Percentiles rank a stretch among this genome's conserved stretches.
Evolutionary conservation across 2,888 invertebrate genomes (phyloP).

Genomic region (Cheilosia soror): DNA sequence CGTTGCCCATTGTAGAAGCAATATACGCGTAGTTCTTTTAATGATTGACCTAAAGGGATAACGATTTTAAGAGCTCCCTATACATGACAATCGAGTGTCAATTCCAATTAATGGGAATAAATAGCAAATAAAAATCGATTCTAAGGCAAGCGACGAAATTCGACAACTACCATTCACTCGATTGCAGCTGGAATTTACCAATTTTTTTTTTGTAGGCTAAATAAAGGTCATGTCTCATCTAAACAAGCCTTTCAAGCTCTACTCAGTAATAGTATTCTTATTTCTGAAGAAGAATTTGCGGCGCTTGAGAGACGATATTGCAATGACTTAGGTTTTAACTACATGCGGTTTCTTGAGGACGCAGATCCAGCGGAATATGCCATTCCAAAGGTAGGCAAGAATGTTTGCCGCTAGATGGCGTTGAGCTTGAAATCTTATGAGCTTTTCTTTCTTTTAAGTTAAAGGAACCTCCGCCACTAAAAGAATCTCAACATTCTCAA

Average conservation of each 20-base stretch:
- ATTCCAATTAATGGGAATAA: too few relatives aligned
- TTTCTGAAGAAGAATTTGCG: constrained; percentile 87
- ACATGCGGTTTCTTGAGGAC: constrained; percentile 88
- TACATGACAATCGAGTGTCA: too few relatives aligned
- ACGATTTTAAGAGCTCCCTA: too few relatives aligned
- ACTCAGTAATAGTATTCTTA: constrained; percentile 87
- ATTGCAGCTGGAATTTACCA: background rate
- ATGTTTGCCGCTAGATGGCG: background rate
- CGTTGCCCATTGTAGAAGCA: too few relatives aligned
- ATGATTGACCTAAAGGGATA: too few relatives aligned
- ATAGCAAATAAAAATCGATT: too few relatives aligned
- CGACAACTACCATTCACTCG: too few relatives aligned
- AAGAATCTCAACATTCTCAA: constrained; percentile 79
- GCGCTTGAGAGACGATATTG: constrained; percentile 89
- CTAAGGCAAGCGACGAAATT: too few relatives aligned
- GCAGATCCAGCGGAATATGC: constrained; percentile 83
- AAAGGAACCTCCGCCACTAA: constrained; percentile 49
- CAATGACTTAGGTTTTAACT: constrained; percentile 91
- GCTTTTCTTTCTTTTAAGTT: constrained; percentile 21
- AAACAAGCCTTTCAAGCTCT: constrained; percentile 89
- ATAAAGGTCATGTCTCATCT: constrained; percentile 89
- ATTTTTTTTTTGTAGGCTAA: constrained; percentile 84
- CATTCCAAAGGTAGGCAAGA: constrained; percentile 78
- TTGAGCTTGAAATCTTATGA: background rate
- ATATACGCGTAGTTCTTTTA: too few relatives aligned